These are phyloP conservation scores for Cinclus mexicanus DNA, from an alignment of 2,113 vertebrate genomes.

Conservation along the genomic window DNA sequence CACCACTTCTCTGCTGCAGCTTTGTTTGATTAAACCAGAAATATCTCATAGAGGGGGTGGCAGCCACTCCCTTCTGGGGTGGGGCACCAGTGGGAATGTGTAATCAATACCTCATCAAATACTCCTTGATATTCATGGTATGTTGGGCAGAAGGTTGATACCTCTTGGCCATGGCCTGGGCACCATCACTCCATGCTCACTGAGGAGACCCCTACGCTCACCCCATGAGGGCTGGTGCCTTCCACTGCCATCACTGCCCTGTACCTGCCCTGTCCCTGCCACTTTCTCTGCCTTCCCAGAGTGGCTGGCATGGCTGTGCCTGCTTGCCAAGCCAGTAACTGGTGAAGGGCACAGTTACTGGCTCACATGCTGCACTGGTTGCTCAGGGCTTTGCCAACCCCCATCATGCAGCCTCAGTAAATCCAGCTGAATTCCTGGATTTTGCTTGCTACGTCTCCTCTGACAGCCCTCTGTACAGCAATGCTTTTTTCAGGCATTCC, in stretches of 20 bases:
- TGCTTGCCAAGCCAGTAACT: background rate
- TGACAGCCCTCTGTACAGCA: background rate
- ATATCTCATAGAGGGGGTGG: background rate
- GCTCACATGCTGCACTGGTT: background rate
- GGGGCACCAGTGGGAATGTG: accelerated
- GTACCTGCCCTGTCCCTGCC: background rate
- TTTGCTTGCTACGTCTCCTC: background rate
- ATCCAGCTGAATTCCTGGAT: background rate
- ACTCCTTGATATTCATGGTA: background rate
- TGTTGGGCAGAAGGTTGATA: background rate
- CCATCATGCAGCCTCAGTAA: background rate
- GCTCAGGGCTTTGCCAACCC: background rate
- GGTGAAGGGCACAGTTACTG: background rate
- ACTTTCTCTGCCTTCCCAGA: background rate
- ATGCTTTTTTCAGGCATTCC: background rate
- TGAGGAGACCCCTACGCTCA: accelerated
- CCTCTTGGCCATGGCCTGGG: background rate
- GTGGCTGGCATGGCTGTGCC: background rate
- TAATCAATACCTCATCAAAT: background rate
- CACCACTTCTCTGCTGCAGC: background rate
- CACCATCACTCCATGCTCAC: accelerated
- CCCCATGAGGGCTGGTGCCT: accelerated
- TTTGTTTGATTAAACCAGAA: background rate
- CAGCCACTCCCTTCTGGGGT: background rate
- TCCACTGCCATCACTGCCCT: accelerated